Percentiles rank a stretch among this genome's conserved stretches.
phyloP scores from a whole-genome alignment of 1,140 invertebrate species.

The Xylocopa sonorina region DNA sequence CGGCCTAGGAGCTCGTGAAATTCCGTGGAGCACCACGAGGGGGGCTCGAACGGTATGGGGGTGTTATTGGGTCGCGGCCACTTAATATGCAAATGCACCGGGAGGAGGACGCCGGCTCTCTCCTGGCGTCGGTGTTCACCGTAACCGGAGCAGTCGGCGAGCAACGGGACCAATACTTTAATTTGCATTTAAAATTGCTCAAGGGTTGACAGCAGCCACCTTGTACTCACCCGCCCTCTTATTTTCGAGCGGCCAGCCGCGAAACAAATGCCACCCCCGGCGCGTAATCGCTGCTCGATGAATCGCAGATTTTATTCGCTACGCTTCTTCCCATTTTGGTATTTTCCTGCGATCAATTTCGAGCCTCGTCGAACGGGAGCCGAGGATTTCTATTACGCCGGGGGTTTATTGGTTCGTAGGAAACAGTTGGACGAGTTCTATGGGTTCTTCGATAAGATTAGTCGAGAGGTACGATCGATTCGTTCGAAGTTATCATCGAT shows the following conservation, averaged over 20 bases:
- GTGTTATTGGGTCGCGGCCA: conserved; percentile 80
- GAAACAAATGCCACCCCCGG: conserved; percentile 39
- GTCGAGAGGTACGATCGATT: too few species aligned
- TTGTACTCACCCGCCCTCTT: conserved; percentile 57
- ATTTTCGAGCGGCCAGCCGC: conserved; percentile 35
- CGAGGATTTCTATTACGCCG: too few species aligned
- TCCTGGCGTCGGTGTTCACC: conserved; percentile 63
- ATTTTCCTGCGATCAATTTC: background rate
- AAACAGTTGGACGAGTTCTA: too few species aligned
- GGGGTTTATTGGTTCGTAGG: too few species aligned
- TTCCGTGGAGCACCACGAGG: conserved; percentile 60
- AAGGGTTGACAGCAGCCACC: conserved; percentile 75
- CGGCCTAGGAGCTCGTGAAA: conserved; percentile 63
- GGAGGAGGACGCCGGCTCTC: conserved; percentile 41
- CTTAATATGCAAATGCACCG: conserved; percentile 81
- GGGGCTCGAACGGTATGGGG: conserved; percentile 63
- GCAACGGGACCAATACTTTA: conserved; percentile 79
- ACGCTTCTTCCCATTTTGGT: background rate
- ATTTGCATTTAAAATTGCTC: conserved; percentile 82
- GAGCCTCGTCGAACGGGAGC: background rate
- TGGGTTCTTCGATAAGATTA: too few species aligned
- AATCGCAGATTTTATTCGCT: conserved; percentile 10
- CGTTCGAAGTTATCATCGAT: too few species aligned
- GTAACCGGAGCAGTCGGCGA: conserved; percentile 64
- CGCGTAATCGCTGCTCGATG: conserved; percentile 24